phyloP scores from a whole-genome alignment of 2,797 vertebrate species.

The Schizopygopsis malacanthus region DNA sequence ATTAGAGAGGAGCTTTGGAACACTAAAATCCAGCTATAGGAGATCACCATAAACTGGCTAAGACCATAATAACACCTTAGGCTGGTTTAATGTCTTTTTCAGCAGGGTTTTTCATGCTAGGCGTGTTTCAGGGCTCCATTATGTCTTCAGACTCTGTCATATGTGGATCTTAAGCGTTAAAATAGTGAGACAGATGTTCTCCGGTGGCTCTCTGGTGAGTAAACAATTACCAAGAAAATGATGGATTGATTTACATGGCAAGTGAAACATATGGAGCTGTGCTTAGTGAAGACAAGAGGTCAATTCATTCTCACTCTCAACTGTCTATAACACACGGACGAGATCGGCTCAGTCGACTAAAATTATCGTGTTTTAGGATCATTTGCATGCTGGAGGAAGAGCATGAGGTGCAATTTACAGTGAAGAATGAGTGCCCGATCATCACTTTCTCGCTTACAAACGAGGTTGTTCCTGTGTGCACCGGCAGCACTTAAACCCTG shows the following conservation, averaged over 20 bases:
- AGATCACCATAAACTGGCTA: not conserved
- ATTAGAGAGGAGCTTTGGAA: not conserved
- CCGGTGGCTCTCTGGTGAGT: conserved; percentile 23
- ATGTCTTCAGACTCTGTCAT: conserved; percentile 10
- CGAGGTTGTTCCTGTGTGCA: conserved; percentile 37
- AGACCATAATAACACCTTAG: not conserved
- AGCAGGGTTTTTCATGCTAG: conserved; percentile 11
- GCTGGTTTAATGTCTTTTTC: conserved; percentile 6
- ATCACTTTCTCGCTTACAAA: conserved; percentile 42
- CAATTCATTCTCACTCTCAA: conserved; percentile 43
- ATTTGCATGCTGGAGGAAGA: conserved; percentile 30
- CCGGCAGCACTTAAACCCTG: conserved; percentile 55
- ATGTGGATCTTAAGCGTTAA: conserved; percentile 31
- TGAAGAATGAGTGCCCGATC: conserved; percentile 15
- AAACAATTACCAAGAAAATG: conserved; percentile 45
- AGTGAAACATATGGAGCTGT: conserved; percentile 26
- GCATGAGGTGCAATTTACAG: conserved; percentile 15
- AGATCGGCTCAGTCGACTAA: not conserved
- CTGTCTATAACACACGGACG: not conserved
- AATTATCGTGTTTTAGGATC: conserved; percentile 25
- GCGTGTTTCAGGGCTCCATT: conserved; percentile 1
- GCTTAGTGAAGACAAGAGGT: conserved; percentile 46
- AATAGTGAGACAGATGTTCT: conserved; percentile 46
- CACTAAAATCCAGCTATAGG: not conserved
- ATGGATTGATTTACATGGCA: conserved; percentile 34